Evolutionary conservation across 2,797 vertebrate species (phyloP).

Genomic region (Chrysolophus pictus): DNA sequence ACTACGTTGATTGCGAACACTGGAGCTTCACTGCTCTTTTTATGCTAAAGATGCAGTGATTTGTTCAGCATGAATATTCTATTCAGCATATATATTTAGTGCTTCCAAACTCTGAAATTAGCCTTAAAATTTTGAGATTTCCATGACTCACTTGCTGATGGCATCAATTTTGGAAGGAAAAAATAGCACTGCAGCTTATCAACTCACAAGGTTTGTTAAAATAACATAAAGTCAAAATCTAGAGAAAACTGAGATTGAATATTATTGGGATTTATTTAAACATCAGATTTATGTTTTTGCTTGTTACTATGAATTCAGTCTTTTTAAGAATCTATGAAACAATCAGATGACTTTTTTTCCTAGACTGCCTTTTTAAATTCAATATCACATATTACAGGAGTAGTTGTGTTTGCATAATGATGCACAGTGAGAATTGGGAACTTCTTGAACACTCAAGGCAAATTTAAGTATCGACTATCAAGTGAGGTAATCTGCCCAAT

Average conservation of each 20-base stretch:
- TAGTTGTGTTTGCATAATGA: neutral
- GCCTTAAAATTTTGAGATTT: conserved; percentile 24
- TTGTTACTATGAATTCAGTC: neutral
- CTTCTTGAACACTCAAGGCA: neutral
- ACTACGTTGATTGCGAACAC: neutral
- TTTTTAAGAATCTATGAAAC: neutral
- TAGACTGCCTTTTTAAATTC: neutral
- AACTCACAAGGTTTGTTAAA: neutral
- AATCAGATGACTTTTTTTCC: neutral
- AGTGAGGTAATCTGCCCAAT: neutral
- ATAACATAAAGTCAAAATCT: neutral
- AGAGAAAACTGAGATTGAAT: neutral
- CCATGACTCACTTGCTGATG: conserved; percentile 27
- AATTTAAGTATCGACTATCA: neutral
- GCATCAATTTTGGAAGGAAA: neutral
- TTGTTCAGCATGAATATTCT: conserved; percentile 49
- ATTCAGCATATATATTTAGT: conserved; percentile 40
- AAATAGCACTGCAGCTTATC: neutral
- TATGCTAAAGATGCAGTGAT: neutral
- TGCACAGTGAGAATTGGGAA: neutral
- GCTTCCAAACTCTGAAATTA: conserved; percentile 48
- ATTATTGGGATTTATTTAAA: neutral
- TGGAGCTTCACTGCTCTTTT: neutral
- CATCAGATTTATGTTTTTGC: neutral
- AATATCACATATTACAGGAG: neutral